Conservation (phyloP, 2,797 vertebrate genomes). For the Gallinago stenura region DNA sequence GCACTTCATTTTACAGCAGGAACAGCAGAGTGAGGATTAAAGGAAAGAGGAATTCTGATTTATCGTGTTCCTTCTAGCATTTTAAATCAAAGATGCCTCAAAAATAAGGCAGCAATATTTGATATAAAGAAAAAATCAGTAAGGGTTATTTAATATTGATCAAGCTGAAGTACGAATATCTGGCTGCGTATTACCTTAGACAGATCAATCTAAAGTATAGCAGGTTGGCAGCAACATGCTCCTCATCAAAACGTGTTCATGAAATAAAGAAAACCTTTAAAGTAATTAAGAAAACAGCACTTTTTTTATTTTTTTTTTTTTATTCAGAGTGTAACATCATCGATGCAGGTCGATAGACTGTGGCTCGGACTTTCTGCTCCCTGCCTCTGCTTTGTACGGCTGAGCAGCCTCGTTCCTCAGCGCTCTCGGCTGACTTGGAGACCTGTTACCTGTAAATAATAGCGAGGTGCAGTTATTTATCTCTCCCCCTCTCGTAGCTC, state of each 20-base stretch:
- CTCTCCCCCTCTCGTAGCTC: background rate
- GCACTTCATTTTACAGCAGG: constrained; percentile 67
- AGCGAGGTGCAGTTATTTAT: constrained; percentile 8
- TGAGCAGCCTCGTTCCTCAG: constrained; percentile 50
- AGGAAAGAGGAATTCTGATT: background rate
- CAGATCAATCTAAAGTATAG: background rate
- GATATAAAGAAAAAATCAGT: background rate
- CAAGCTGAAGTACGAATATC: background rate
- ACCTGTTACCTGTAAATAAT: constrained; percentile 40
- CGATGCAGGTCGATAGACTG: constrained; percentile 42
- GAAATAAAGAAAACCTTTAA: constrained; percentile 30
- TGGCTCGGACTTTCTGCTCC: constrained; percentile 39
- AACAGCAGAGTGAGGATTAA: background rate
- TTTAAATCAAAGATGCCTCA: constrained; percentile 60
- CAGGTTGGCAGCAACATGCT: background rate
- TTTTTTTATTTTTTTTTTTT: too few species aligned
- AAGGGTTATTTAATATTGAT: constrained; percentile 43
- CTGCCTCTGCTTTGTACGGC: constrained; percentile 19
- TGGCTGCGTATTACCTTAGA: background rate
- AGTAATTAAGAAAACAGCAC: constrained; percentile 12
- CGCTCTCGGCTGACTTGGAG: constrained; percentile 19
- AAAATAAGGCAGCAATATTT: constrained; percentile 32
- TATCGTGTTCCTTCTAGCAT: background rate
- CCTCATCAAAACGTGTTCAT: background rate
- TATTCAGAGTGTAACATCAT: background rate